These are phyloP conservation scores for Caradrina kadenii DNA, from an alignment of 2,888 invertebrate species.

Conservation along the genomic window DNA sequence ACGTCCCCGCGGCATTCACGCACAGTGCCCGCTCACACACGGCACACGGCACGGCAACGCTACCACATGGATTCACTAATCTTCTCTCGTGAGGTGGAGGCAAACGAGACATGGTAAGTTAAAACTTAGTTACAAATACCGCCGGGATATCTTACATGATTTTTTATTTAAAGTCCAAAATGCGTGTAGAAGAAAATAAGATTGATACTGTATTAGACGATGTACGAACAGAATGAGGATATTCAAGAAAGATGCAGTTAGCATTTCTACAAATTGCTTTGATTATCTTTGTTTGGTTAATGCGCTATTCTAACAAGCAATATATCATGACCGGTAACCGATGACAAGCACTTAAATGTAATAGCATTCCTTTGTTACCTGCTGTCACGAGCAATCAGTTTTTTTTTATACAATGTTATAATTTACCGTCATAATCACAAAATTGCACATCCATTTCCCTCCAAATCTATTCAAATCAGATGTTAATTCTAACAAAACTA, in stretches of 20 bases:
- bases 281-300: neutral
- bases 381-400: neutral
- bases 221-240: neutral
- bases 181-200: too few relatives aligned
- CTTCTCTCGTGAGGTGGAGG: neutral
- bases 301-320: neutral
- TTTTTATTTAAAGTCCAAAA: too few relatives aligned
- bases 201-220: too few relatives aligned
- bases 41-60: constrained; percentile 37
- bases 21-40: constrained; percentile 52
- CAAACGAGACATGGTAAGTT: too few relatives aligned
- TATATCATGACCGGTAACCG: too few relatives aligned
- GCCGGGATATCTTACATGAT: too few relatives aligned
- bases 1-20: constrained; percentile 54
- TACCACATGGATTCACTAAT: neutral
- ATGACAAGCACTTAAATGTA: neutral
- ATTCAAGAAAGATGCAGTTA: neutral
- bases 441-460: constrained; percentile 41
- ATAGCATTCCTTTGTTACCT: neutral
- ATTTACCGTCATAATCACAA: constrained; percentile 25
- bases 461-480: constrained; percentile 52
- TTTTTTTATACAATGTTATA: constrained; percentile 13
- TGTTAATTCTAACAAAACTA: constrained; percentile 46
- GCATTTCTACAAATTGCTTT: neutral
- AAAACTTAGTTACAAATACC: too few relatives aligned